These are phyloP conservation scores for Ennomos erosarius DNA, from an alignment of 2,888 invertebrate species.

Conservation along the genomic window DNA sequence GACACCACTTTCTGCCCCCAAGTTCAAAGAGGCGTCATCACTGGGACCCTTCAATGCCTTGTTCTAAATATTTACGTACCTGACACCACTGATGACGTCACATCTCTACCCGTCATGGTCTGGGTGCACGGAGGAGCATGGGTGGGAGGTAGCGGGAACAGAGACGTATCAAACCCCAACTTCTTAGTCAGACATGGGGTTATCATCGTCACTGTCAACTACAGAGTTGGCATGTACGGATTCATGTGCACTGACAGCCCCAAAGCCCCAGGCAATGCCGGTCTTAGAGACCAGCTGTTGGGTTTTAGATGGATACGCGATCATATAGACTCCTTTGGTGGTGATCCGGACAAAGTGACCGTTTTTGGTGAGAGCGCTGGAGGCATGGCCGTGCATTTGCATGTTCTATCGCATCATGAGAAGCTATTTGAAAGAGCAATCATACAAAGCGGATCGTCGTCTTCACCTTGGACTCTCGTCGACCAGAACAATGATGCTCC, in stretches of 20 bases:
- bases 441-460: slow-evolving; percentile 38
- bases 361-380: slow-evolving; percentile 44
- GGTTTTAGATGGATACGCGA: slow-evolving; percentile 48
- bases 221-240: slow-evolving; percentile 49
- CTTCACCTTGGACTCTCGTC: slow-evolving; percentile 24
- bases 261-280: slow-evolving; percentile 51
- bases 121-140: slow-evolving; percentile 14
- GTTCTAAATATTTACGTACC: slow-evolving; percentile 14
- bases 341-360: slow-evolving; percentile 27
- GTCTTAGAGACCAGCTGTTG: slow-evolving; percentile 47
- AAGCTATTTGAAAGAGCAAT: slow-evolving; percentile 46
- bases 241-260: slow-evolving; percentile 47
- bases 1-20: slow-evolving; percentile 14
- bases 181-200: slow-evolving; percentile 44
- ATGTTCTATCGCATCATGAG: slow-evolving; percentile 43
- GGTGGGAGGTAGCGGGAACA: slow-evolving; percentile 4
- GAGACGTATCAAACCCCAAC: background rate
- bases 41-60: slow-evolving; percentile 10
- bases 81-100: background rate
- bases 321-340: too few species aligned
- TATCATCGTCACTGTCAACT: slow-evolving; percentile 46
- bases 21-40: background rate
- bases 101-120: slow-evolving; percentile 13
- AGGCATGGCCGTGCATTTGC: slow-evolving; percentile 41
- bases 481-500: slow-evolving; percentile 29